Conservation (phyloP, 2,113 vertebrate species). For the Pristiophorus japonicus region DNA sequence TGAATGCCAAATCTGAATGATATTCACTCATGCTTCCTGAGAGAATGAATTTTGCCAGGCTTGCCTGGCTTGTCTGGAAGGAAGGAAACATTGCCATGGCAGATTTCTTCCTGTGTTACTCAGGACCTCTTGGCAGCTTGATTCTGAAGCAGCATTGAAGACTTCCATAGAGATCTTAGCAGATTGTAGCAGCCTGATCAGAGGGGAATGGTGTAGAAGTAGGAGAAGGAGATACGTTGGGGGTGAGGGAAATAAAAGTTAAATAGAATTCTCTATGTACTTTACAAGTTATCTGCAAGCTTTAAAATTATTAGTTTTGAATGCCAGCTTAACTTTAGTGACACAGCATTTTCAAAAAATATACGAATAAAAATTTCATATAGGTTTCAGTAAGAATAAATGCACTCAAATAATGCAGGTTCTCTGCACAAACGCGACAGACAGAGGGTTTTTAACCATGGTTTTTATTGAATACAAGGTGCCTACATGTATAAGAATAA, state of each 20-base stretch:
- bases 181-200: background rate
- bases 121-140: background rate
- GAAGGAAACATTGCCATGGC: background rate
- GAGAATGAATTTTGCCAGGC: background rate
- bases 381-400: no score
- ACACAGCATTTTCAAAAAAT: background rate
- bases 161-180: background rate
- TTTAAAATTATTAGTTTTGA: background rate
- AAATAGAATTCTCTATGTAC: background rate
- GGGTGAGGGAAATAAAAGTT: background rate
- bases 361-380: background rate
- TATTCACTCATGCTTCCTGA: background rate
- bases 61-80: background rate
- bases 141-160: background rate
- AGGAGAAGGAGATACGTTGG: background rate
- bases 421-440: background rate
- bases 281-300: background rate
- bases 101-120: background rate
- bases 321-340: background rate
- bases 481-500: background rate
- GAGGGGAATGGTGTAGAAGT: background rate
- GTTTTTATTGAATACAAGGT: background rate
- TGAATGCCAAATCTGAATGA: background rate
- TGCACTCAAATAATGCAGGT: background rate
- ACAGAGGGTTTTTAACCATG: background rate